phyloP scores from a whole-genome alignment of 1,140 invertebrate species.

The Meloidogyne hapla region DNA sequence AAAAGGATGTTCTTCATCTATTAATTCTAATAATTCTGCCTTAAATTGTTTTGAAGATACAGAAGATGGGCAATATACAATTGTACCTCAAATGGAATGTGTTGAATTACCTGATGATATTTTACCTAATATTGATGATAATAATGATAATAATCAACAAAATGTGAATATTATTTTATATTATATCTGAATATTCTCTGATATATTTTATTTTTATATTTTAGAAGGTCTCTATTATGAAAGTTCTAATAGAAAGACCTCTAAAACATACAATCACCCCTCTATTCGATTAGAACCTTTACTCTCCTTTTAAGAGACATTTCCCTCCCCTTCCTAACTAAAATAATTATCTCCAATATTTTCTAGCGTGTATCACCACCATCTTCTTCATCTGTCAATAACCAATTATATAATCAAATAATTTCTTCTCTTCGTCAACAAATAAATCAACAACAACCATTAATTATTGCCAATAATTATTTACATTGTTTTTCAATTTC shows the following conservation, averaged over 20 bases:
- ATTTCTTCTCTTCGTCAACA: background rate
- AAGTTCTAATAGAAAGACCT: too few relatives aligned
- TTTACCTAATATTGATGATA: background rate
- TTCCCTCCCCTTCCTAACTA: too few relatives aligned
- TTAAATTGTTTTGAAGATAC: background rate
- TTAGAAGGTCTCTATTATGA: too few relatives aligned
- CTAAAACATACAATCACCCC: too few relatives aligned
- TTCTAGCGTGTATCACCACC: background rate
- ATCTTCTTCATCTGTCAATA: background rate
- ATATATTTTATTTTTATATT: too few relatives aligned
- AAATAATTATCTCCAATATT: too few relatives aligned
- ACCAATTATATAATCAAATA: background rate
- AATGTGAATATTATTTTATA: background rate
- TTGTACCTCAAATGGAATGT: conserved; percentile 16
- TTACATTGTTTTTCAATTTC: background rate
- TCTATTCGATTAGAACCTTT: too few relatives aligned
- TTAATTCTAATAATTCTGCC: background rate
- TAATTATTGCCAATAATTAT: background rate
- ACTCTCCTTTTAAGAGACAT: too few relatives aligned
- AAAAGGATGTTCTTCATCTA: background rate
- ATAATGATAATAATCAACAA: background rate
- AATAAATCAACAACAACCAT: background rate
- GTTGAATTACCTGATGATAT: conserved; percentile 13
- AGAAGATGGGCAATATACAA: conserved; percentile 13
- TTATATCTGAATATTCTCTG: too few relatives aligned